Conservation (phyloP, 1,140 invertebrate species). For the Oryctes rhinoceros region DNA sequence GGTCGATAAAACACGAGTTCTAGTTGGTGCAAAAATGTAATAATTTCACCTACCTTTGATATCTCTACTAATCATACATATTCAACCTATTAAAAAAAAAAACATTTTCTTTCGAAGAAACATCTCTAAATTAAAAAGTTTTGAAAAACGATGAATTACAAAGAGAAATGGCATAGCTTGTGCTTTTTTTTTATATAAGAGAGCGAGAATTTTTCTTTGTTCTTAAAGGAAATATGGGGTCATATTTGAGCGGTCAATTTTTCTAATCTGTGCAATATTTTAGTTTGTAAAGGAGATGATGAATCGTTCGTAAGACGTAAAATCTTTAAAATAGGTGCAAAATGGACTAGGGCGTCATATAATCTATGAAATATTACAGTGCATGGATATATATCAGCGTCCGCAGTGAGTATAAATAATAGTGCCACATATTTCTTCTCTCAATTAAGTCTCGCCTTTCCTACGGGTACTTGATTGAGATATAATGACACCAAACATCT, state of each 20-base stretch:
- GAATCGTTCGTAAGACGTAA: neutral
- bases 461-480: slow-evolving; percentile 14
- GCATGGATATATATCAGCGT: slow-evolving; percentile 27
- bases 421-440: slow-evolving; percentile 23
- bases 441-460: slow-evolving; percentile 21
- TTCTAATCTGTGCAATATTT: slow-evolving; percentile 4
- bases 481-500: slow-evolving; percentile 6
- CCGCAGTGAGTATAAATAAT: slow-evolving; percentile 12
- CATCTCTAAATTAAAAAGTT: too few relatives aligned
- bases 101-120: too few relatives aligned
- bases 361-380: slow-evolving; percentile 22
- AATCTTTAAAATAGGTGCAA: slow-evolving; percentile 28
- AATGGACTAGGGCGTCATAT: slow-evolving; percentile 22
- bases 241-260: neutral
- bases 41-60: too few relatives aligned
- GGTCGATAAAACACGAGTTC: too few relatives aligned
- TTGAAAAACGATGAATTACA: too few relatives aligned
- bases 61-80: too few relatives aligned
- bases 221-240: too few relatives aligned
- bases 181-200: too few relatives aligned
- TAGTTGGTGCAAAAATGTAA: too few relatives aligned
- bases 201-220: too few relatives aligned
- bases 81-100: too few relatives aligned
- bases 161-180: too few relatives aligned
- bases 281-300: slow-evolving; percentile 2